Conservation (phyloP, 2,113 vertebrate species). For the Seriola dumerili region DNA sequence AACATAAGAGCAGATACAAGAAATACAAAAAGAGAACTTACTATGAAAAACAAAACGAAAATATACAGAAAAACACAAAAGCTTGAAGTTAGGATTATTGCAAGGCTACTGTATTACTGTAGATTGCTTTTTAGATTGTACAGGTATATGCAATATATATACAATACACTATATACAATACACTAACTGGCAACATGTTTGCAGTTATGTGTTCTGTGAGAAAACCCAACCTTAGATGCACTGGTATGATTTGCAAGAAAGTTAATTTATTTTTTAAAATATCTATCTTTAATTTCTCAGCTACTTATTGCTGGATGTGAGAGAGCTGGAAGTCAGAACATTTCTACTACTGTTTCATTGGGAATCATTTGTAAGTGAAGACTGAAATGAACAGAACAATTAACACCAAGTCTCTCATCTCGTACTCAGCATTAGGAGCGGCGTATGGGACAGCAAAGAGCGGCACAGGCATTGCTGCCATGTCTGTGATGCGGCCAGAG, state of each 20-base stretch:
- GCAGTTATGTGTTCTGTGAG: background rate
- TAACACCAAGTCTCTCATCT: background rate
- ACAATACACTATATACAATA: background rate
- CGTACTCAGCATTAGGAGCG: conserved; percentile 91
- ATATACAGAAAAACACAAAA: background rate
- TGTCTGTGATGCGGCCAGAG: conserved; percentile 99
- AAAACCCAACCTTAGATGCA: no score
- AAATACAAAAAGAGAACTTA: background rate
- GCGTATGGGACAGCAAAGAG: conserved; percentile 99
- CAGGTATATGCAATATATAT: background rate
- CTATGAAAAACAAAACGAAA: background rate
- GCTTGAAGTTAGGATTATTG: background rate
- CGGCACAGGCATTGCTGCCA: conserved; percentile 97
- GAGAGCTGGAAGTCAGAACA: background rate
- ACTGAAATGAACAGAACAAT: background rate
- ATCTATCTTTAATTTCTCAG: no score
- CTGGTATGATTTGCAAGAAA: no score
- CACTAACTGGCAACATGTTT: background rate
- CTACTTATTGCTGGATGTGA: background rate
- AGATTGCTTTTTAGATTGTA: background rate
- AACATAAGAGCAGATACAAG: background rate
- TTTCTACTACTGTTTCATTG: background rate
- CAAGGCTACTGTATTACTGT: background rate
- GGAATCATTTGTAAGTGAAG: background rate
- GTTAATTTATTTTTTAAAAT: no score